Conservation (phyloP, 2,797 vertebrate species). For the Alca torda region DNA sequence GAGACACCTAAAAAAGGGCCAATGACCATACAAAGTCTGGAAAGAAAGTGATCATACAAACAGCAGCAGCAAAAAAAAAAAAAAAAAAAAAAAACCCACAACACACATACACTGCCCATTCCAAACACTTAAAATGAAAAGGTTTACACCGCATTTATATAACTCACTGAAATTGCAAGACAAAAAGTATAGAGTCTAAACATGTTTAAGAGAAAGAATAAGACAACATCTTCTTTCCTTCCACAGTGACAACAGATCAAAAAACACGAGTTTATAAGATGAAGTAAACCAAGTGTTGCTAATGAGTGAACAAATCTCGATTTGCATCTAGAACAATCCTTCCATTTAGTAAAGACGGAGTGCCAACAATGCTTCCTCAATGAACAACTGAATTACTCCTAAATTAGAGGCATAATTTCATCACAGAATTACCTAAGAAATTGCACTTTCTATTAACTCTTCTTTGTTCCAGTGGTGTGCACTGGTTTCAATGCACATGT, state of each 20-base stretch:
- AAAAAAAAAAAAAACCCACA: neutral
- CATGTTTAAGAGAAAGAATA: neutral
- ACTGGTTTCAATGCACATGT: neutral
- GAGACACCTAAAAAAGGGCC: neutral
- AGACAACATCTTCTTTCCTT: neutral
- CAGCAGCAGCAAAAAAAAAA: neutral
- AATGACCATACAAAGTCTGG: neutral
- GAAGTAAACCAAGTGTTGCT: neutral
- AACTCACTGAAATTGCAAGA: neutral
- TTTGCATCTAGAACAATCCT: neutral
- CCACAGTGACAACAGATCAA: neutral
- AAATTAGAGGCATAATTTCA: neutral
- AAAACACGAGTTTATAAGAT: neutral
- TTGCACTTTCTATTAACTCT: neutral
- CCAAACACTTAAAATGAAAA: neutral
- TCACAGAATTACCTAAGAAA: neutral
- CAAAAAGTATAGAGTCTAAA: neutral
- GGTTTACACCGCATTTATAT: neutral
- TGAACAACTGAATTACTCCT: neutral
- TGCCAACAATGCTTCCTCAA: neutral
- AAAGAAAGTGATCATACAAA: neutral
- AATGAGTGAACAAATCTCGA: neutral
- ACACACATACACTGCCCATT: neutral
- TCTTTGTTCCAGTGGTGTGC: neutral
- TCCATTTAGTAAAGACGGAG: neutral